Conservation (phyloP, 2,797 vertebrate species). For the Gallinago nigripennis region DNA sequence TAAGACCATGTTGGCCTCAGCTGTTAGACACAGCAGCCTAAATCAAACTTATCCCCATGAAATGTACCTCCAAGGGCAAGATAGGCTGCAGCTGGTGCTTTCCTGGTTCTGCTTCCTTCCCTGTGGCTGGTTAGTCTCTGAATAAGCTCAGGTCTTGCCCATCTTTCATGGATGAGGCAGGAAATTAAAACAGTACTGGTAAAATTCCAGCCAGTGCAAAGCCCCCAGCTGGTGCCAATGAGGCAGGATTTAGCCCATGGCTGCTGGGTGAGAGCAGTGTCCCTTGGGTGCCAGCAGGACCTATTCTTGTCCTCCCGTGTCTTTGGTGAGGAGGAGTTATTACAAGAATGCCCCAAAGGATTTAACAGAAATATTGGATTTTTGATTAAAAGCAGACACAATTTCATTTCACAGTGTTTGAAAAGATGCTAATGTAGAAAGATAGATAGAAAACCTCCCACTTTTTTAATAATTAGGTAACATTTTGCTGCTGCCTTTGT, state of each 20-base stretch:
- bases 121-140: background rate
- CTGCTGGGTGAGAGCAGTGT: background rate
- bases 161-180: background rate
- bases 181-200: background rate
- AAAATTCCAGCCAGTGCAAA: background rate
- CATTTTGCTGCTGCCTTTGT: background rate
- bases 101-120: background rate
- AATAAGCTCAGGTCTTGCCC: background rate
- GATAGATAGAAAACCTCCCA: background rate
- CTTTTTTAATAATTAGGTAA: background rate
- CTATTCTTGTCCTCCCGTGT: background rate
- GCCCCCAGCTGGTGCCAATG: background rate
- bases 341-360: background rate
- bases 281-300: background rate
- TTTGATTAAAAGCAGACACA: background rate
- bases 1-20: background rate
- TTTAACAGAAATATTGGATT: background rate
- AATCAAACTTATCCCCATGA: background rate
- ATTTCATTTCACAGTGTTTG: background rate
- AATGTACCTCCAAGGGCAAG: background rate
- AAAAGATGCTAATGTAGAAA: background rate
- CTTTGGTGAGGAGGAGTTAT: background rate
- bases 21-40: background rate
- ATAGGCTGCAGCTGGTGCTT: background rate
- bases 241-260: background rate